Base-by-base conservation (phyloP, 1,140 invertebrate genomes). In the Glossosoma conforme region DNA sequence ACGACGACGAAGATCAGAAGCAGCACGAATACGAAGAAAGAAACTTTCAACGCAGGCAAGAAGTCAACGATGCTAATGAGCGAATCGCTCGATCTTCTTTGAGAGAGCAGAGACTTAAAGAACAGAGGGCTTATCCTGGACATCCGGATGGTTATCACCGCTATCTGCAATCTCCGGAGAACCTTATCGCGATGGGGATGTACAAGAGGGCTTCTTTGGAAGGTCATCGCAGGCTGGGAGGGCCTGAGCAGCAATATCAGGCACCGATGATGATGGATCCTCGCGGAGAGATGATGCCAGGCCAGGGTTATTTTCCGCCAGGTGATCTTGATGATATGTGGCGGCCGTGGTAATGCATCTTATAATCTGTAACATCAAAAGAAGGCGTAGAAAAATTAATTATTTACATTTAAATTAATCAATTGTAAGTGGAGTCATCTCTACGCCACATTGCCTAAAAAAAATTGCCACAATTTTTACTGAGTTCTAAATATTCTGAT, bases 321-420 rank as follows among this genome's bases (percentile, higher is more conserved):
- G 44, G 49, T 38, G 50, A 53, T 14, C 32, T 36, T 14, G 56
- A 46, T 9, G 37, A 53, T 21, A 51, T 51, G 42, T 58, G 56
- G 56, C 40, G 56, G 19, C 56, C 56, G n/a, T 58, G 56, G 56
- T 58, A 32, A 54, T 38, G 40, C 15, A 11, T 21, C 18, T n/a
- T 6, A n/a, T 28, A 28, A 6, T 28, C 25, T 6, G 6, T 28
- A 28, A n/a, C n/a, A 8, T 28, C 25, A 28, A n/a, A 28, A 28
- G n/a, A n/a, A n/a, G n/a, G n/a, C n/a, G n/a, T n/a, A n/a, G n/a
- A n/a, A n/a, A n/a, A n/a, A n/a, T n/a, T n/a, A n/a, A n/a, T n/a
- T n/a, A n/a, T n/a, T n/a, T n/a, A n/a, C n/a, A n/a, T n/a, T n/a
- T n/a, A n/a, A n/a, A n/a, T n/a, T n/a, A n/a, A n/a, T n/a, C n/a